A percentile compares a stretch with the other conserved stretches of the same genome.
These are phyloP conservation scores for Ephestia elutella DNA, from an alignment of 1,140 invertebrate species.

Conservation along the genomic window DNA sequence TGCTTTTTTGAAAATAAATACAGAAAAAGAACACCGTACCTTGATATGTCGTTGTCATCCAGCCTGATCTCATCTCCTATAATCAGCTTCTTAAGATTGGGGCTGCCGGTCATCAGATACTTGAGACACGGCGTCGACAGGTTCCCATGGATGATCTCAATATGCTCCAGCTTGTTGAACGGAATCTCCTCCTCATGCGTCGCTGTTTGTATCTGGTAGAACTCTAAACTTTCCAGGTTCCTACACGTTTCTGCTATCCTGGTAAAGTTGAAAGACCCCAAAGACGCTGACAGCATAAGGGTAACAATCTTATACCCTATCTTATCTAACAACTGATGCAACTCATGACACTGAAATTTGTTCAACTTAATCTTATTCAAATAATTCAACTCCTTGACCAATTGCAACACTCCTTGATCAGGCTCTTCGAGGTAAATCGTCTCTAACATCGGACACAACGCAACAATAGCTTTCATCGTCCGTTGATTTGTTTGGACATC, in stretches of 20 bases:
- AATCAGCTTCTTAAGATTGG: constrained; percentile 76
- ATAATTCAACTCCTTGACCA: constrained; percentile 69
- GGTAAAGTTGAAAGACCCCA: constrained; percentile 75
- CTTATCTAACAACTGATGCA: constrained; percentile 75
- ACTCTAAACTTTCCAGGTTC: constrained; percentile 76
- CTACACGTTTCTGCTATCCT: constrained; percentile 75
- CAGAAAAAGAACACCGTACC: constrained; percentile 57
- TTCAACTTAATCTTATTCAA: constrained; percentile 77
- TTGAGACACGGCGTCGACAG: constrained; percentile 74
- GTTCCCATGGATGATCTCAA: constrained; percentile 78
- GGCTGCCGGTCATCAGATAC: constrained; percentile 75
- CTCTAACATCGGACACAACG: constrained; percentile 76
- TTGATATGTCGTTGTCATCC: constrained; percentile 78
- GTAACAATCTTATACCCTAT: constrained; percentile 75
- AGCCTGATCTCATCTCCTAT: constrained; percentile 77
- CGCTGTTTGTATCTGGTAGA: constrained; percentile 76
- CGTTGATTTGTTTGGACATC: constrained; percentile 76
- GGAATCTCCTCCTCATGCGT: constrained; percentile 75
- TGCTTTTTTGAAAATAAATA: no score
- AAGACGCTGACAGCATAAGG: constrained; percentile 77
- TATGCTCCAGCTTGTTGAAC: constrained; percentile 76
- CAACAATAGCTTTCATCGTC: constrained; percentile 74
- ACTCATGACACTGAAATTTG: constrained; percentile 76
- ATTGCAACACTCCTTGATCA: constrained; percentile 70
- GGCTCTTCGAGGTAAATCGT: constrained; percentile 78